Conservation (phyloP, 2,888 invertebrate genomes). For the Acanthosoma haemorrhoidale region DNA sequence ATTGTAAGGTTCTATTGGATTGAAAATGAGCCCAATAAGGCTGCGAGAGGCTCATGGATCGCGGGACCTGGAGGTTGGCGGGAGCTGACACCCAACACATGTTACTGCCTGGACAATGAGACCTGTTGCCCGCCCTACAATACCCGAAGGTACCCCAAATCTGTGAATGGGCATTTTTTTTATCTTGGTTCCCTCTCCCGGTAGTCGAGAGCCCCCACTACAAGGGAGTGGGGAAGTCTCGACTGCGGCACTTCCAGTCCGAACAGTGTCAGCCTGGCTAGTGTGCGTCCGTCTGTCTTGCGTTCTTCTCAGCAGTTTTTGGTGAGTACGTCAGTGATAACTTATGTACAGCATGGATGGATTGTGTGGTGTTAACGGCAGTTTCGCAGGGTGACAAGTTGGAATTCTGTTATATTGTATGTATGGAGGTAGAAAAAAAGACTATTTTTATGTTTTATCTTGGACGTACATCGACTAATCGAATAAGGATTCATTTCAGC, state of each 20-base stretch:
- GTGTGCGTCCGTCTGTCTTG: neutral
- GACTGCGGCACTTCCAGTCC: neutral
- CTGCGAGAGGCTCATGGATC: too few relatives aligned
- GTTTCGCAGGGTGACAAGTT: too few relatives aligned
- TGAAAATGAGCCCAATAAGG: too few relatives aligned
- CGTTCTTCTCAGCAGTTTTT: neutral
- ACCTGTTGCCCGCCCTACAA: neutral
- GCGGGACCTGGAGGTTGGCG: too few relatives aligned
- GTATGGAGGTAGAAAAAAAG: too few relatives aligned
- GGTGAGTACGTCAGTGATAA: neutral
- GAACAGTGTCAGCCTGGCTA: neutral
- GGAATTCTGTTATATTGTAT: too few relatives aligned
- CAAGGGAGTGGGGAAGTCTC: neutral
- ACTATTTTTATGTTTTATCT: too few relatives aligned
- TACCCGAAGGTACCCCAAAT: neutral
- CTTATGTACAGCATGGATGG: neutral
- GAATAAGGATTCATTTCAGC: too few relatives aligned
- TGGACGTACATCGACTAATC: too few relatives aligned
- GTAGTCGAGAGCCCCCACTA: neutral
- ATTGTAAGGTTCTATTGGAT: too few relatives aligned
- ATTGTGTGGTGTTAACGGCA: too few relatives aligned
- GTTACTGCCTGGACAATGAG: neutral
- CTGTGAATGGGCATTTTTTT: neutral
- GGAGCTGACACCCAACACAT: too few relatives aligned
- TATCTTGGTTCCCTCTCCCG: neutral